Evolutionary conservation across 2,888 invertebrate genomes (phyloP), one percentile per base, ranked within the genome.

Genomic region (Schizotus pectinicornis): DNA sequence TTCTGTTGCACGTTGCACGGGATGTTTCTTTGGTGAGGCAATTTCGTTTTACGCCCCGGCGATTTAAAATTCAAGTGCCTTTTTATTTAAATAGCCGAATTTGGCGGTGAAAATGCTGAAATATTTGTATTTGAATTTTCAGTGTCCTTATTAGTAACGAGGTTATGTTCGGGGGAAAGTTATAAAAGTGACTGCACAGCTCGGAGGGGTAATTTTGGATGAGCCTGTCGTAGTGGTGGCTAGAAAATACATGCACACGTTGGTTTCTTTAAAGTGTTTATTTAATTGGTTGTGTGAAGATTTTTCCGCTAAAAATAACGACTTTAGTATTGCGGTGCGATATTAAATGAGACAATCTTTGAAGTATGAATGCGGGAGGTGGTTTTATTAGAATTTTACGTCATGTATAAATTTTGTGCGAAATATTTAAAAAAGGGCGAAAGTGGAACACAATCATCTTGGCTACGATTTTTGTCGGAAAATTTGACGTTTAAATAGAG

Each of bases 371-470:
- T 51, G 12, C 32, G 32, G 46, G 36, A 39, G 57, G 14, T 13
- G 51, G 12, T 51, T 57, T 57, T 57, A 57, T 57, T 51, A 57
- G 51, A 57, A 57, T 51, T 51, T 57, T 51, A 45, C 43, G 51
- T 45, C 41, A 38, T 46, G 30, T 52, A 56, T 49, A 39, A 55
- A 55, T 56, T 56, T 31, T 38, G 49, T 34, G 39, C 49, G 56
- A 56, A 56, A 56, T 56, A 49, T 56, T 50, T 56, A 50, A 42
- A 56, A 42, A 34, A 43, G 30, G 9, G 22, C 33, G 39, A 41
- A 51, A 61, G 53, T 51, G 46, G 52, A 54, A 56, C 56, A 54
- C 51, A 59, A 63, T 63, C 56, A 59, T 55, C 54, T 56, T 63
- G 46, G 51, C 53, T 59, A 61, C 58, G 56, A 56, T 54, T 56